Conservation (phyloP, 2,888 invertebrate genomes). For the Caenorhabditis sp. region DNA sequence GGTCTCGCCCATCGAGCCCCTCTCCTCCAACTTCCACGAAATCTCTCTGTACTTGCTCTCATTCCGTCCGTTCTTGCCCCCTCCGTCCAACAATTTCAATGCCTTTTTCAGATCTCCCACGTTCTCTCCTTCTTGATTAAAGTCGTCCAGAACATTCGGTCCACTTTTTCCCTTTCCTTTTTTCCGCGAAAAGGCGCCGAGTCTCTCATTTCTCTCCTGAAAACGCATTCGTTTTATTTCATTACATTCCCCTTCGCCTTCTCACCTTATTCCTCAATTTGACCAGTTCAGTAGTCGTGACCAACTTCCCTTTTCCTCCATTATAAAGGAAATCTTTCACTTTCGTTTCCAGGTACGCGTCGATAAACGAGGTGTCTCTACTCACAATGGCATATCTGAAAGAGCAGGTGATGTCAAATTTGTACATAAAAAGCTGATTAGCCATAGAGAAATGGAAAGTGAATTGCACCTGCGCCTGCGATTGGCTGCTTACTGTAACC, state of each 20-base stretch:
- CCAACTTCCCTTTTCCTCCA: constrained; percentile 91
- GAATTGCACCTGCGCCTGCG: background rate
- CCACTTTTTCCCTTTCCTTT: constrained; percentile 73
- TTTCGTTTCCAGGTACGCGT: constrained; percentile 56
- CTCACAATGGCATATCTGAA: constrained; percentile 74
- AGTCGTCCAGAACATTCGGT: constrained; percentile 71
- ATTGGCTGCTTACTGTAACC: no score
- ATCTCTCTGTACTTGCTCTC: constrained; percentile 84
- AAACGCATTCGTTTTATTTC: background rate
- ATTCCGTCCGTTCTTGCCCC: constrained; percentile 69
- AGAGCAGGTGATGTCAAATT: no score
- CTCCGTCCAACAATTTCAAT: constrained; percentile 71
- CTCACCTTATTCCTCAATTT: constrained; percentile 83
- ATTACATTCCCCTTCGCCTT: no score
- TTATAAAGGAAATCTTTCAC: constrained; percentile 94
- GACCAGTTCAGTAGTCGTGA: constrained; percentile 91
- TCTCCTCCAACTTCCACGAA: constrained; percentile 65
- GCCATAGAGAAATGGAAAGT: background rate
- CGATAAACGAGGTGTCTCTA: constrained; percentile 71
- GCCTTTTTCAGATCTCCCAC: constrained; percentile 71
- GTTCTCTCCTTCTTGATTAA: constrained; percentile 68
- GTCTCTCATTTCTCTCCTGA: constrained; percentile 83
- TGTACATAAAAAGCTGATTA: constrained; percentile 10
- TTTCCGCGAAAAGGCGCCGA: constrained; percentile 77
- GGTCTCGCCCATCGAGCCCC: constrained; percentile 87